Evolutionary conservation across 2,797 vertebrate species (phyloP).

Genomic region (Phoeniculus purpureus): DNA sequence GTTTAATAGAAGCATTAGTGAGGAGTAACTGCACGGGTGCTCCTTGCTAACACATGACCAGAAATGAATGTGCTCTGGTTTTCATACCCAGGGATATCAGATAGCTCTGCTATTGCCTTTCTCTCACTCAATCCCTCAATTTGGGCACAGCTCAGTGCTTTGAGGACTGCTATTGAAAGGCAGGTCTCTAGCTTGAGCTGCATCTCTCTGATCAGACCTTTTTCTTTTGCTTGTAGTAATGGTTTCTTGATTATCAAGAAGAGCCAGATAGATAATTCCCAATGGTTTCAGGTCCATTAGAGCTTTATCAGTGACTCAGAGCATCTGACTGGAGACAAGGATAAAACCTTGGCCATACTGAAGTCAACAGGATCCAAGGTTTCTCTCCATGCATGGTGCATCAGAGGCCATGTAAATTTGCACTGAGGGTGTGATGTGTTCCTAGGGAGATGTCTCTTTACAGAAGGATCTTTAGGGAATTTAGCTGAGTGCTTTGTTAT

Average conservation of each 20-base stretch:
- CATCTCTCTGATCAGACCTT: not conserved
- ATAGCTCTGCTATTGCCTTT: not conserved
- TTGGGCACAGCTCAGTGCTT: not conserved
- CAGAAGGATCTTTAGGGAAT: not conserved
- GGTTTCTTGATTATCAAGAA: constrained; percentile 10
- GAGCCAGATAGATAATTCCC: not conserved
- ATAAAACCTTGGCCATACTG: not conserved
- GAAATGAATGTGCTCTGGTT: not conserved
- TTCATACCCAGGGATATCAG: not conserved
- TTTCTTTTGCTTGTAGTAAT: not conserved
- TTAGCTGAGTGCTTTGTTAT: not conserved
- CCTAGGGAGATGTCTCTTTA: not conserved
- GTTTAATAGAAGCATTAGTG: not conserved
- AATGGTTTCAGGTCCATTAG: not conserved
- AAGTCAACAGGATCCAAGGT: not conserved
- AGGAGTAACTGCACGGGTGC: not conserved
- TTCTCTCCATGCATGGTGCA: not conserved
- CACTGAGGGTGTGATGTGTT: not conserved
- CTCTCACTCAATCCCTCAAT: not conserved
- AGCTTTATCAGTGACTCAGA: not conserved
- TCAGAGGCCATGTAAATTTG: rapidly evolving
- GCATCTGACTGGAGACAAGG: not conserved
- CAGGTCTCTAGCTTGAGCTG: not conserved
- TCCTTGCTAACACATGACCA: not conserved
- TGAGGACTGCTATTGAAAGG: not conserved